These are phyloP conservation scores for Acanthosoma haemorrhoidale DNA, from an alignment of 2,888 invertebrate species.

Conservation along the genomic window DNA sequence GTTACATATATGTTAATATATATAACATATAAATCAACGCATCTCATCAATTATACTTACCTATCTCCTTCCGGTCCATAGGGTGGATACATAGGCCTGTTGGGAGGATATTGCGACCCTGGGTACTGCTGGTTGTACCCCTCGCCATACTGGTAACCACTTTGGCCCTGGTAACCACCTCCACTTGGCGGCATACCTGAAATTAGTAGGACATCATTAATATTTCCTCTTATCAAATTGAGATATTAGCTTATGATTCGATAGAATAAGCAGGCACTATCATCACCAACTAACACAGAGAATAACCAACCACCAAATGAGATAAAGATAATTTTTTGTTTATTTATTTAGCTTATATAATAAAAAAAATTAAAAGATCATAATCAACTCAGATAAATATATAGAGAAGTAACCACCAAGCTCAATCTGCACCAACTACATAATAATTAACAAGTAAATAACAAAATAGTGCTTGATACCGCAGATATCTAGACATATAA, in stretches of 20 bases:
- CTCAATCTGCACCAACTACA: slow-evolving; percentile 23
- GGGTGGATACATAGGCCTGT: slow-evolving; percentile 47
- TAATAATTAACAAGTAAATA: slow-evolving; percentile 9
- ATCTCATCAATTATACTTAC: no score
- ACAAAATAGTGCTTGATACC: not conserved
- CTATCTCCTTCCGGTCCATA: slow-evolving; percentile 44
- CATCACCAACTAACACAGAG: not conserved
- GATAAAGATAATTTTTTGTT: not conserved
- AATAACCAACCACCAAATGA: slow-evolving; percentile 11
- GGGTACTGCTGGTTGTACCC: slow-evolving; percentile 51
- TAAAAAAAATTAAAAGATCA: not conserved
- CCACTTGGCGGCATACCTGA: slow-evolving; percentile 46
- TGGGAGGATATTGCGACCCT: slow-evolving; percentile 41
- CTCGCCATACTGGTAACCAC: slow-evolving; percentile 49
- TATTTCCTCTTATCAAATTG: not conserved
- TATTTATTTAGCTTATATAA: not conserved
- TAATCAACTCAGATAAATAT: not conserved
- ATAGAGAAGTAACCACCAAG: slow-evolving; percentile 32
- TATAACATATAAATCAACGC: no score
- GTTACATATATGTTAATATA: no score
- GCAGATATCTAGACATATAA: not conserved
- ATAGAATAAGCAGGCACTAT: slow-evolving; percentile 25
- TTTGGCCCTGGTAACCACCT: slow-evolving; percentile 45
- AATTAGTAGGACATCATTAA: slow-evolving; percentile 36
- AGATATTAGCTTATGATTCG: slow-evolving; percentile 13